A percentile compares a stretch with the other conserved stretches of the same genome.
phyloP scores from a whole-genome alignment of 2,888 invertebrate species.

The Harpalus rufipes region DNA sequence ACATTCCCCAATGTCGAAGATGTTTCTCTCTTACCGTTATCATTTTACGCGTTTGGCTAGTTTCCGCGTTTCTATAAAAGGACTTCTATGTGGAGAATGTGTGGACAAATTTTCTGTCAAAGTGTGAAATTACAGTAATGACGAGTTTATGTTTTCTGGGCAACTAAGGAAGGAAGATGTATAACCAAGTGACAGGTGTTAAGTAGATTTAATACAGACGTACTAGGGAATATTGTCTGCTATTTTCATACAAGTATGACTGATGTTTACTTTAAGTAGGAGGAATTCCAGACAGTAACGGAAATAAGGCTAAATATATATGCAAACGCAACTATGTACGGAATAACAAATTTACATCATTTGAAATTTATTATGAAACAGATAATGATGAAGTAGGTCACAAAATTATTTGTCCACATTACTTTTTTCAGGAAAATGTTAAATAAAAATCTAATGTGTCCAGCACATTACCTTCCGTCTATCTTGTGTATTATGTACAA shows the following conservation, averaged over 20 bases:
- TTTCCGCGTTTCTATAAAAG: slow-evolving; percentile 50
- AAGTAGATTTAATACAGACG: slow-evolving; percentile 32
- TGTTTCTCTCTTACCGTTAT: slow-evolving; percentile 32
- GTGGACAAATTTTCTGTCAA: slow-evolving; percentile 50
- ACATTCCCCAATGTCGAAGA: neutral
- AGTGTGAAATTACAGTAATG: slow-evolving; percentile 38
- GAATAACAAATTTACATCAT: neutral
- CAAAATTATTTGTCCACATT: too few relatives aligned
- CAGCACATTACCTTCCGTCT: too few relatives aligned
- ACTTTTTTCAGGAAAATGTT: too few relatives aligned
- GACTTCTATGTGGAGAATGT: slow-evolving; percentile 32
- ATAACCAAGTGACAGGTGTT: slow-evolving; percentile 16
- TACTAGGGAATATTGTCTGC: slow-evolving; percentile 19
- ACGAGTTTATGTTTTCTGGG: slow-evolving; percentile 16
- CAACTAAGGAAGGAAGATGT: slow-evolving; percentile 8
- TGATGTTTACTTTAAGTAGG: neutral
- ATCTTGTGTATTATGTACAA: too few relatives aligned
- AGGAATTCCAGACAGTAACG: neutral
- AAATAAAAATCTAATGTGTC: too few relatives aligned
- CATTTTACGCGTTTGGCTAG: slow-evolving; percentile 10
- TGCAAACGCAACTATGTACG: neutral
- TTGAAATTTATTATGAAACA: too few relatives aligned
- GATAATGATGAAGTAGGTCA: too few relatives aligned
- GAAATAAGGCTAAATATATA: neutral
- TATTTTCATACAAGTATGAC: slow-evolving; percentile 20